These are phyloP conservation scores for Sebastes itinus DNA, from an alignment of 2,797 vertebrate species.

Conservation along the genomic window DNA sequence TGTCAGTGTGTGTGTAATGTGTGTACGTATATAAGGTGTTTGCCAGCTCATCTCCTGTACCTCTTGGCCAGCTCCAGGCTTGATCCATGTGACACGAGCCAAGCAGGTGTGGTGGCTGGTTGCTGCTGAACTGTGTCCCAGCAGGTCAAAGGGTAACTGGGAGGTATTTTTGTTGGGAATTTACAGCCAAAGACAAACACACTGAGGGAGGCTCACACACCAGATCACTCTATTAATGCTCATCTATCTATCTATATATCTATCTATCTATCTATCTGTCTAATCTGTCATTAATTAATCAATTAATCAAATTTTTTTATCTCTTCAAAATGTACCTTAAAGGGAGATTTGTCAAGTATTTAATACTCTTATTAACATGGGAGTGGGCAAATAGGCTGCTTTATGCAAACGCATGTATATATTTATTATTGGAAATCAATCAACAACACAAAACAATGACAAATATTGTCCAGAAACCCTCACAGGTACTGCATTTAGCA, in stretches of 20 bases:
- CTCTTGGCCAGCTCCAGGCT: conserved; percentile 17
- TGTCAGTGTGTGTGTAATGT: not conserved
- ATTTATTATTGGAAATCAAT: no score
- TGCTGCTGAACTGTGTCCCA: conserved; percentile 69
- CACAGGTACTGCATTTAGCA: no score
- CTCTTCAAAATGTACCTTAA: no score
- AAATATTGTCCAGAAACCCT: no score
- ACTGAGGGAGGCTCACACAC: conserved; percentile 33
- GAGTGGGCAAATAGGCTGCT: no score
- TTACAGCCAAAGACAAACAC: conserved; percentile 73
- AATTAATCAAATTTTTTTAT: no score
- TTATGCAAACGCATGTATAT: no score
- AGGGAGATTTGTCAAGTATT: no score
- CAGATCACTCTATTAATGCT: conserved; percentile 70
- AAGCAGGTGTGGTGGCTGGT: conserved; percentile 74
- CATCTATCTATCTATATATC: not conserved
- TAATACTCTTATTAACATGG: no score
- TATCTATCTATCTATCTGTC: not conserved
- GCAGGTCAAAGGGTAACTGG: conserved; percentile 81
- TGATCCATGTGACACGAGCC: conserved; percentile 55
- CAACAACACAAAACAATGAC: no score
- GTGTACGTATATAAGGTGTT: conserved; percentile 4
- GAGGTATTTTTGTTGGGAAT: conserved; percentile 82
- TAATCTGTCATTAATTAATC: no score
- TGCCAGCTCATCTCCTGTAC: not conserved